These are phyloP conservation scores for Mobula birostris DNA, from an alignment of 2,113 vertebrate genomes.

Conservation along the genomic window DNA sequence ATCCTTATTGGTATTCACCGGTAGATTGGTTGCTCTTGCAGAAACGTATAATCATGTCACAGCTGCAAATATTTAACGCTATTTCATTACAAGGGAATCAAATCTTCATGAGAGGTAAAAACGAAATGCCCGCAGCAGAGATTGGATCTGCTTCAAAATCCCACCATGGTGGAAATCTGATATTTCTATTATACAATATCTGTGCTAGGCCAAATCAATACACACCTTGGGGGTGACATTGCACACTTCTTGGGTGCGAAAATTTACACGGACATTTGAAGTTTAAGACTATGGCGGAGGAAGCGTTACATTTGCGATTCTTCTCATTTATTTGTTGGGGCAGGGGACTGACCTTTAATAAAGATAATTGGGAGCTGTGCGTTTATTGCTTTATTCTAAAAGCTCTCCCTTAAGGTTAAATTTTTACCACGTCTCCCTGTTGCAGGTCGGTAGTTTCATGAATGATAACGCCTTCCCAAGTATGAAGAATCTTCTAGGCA, in stretches of 20 bases:
- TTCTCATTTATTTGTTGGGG: neutral
- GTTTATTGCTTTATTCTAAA: neutral
- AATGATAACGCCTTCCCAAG: neutral
- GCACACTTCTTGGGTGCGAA: constrained; percentile 41
- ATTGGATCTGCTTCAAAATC: constrained; percentile 57
- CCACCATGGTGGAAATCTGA: constrained; percentile 60
- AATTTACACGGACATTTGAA: constrained; percentile 44
- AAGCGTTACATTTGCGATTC: neutral
- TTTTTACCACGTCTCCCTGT: neutral
- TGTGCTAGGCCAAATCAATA: constrained; percentile 42
- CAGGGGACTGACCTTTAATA: neutral
- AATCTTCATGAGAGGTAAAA: constrained; percentile 66
- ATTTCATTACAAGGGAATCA: constrained; percentile 77
- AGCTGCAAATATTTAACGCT: constrained; percentile 56
- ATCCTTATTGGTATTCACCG: constrained; percentile 70
- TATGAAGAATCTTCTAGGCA: neutral
- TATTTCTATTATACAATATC: constrained; percentile 70
- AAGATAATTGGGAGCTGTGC: neutral
- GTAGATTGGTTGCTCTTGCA: constrained; percentile 71
- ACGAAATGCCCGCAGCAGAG: constrained; percentile 71
- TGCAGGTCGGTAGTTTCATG: neutral
- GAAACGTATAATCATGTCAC: constrained; percentile 71
- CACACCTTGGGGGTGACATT: constrained; percentile 46
- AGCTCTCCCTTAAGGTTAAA: neutral
- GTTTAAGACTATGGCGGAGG: neutral